Base-by-base conservation (phyloP, 35 echinoderm and acorn worm genomes). In the Ophioderma brevispina region DNA sequence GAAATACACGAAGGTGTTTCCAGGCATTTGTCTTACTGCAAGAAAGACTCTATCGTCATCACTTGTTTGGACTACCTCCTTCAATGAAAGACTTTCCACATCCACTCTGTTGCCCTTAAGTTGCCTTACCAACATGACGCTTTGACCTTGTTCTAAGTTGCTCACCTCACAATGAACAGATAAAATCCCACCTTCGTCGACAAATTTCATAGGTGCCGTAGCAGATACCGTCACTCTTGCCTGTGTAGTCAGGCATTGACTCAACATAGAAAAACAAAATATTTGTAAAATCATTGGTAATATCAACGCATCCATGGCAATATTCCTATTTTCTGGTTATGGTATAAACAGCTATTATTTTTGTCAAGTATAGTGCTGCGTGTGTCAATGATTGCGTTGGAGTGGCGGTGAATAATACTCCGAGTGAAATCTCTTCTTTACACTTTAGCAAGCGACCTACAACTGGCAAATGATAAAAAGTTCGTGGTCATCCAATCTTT, bases 181-280 rank as follows among this genome's bases (percentile, higher is more conserved):
- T 70, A 70, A 70, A 25, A 70, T 70, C 15, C 59, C 59, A 70
- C 59, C 59, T 70, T 70, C 59, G 28, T 70, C 59, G n/a, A 70
- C 59, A 70, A 15, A 15, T 18, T 6, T 25, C 59, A 70, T 70
- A 15, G 59, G 59, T 70, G 59, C 59, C 5, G 59, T 70, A 25
- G 59, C n/a, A 3, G 28, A 13, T 4, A 70, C 59, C 4, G 59
- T 25, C 4, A 70, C 59, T 70, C n/a, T 70, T 3, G 59, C 59
- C 4, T 70, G 15, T 15, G 46, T 52, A 52, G 8, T 11, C 21
- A 11, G 8, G 21, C 46, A 52, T 11, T 52, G 8, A 11, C 8
- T 8, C 8, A 52, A 21, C 21, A 52, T 21, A 52, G 8, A 52
- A 11, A 70, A 13, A 70, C 59, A 70, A 70, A 25, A 70, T 70